Percentiles rank a stretch among this genome's conserved stretches.
Conservation (phyloP, 2,888 invertebrate species). For the Microdon myrmicae region DNA sequence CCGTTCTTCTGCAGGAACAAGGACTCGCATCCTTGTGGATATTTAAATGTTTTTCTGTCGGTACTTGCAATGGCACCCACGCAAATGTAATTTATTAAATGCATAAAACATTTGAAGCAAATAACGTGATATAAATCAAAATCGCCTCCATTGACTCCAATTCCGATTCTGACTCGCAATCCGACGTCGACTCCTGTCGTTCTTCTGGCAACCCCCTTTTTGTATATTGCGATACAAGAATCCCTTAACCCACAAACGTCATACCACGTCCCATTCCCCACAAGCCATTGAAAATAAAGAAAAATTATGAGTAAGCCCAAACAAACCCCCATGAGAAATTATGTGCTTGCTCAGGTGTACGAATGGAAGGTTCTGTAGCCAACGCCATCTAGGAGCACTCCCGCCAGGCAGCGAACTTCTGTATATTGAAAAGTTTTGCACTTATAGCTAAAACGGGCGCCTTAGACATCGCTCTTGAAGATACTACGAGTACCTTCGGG, state of each 20-base stretch:
- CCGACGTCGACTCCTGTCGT: too few species aligned
- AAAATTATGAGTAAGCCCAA: constrained; percentile 35
- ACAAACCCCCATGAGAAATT: constrained; percentile 44
- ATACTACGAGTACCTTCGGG: constrained; percentile 34
- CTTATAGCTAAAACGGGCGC: constrained; percentile 29
- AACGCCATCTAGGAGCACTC: constrained; percentile 4
- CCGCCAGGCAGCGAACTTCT: constrained; percentile 6
- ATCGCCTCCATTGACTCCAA: too few species aligned
- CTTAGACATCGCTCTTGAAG: constrained; percentile 20
- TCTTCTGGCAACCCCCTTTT: too few species aligned
- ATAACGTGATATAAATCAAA: constrained; percentile 49
- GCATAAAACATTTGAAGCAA: constrained; percentile 50
- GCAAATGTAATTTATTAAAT: constrained; percentile 51
- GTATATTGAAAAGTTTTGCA: constrained; percentile 41
- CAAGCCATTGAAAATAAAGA: constrained; percentile 26
- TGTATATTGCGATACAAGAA: too few species aligned
- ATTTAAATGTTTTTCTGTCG: constrained; percentile 32
- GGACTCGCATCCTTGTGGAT: constrained; percentile 33
- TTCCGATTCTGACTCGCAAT: too few species aligned
- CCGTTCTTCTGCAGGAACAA: not conserved
- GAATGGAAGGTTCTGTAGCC: not conserved
- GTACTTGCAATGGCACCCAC: constrained; percentile 30
- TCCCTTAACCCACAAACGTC: not conserved
- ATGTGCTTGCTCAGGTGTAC: constrained; percentile 44
- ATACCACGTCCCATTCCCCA: not conserved